Percentiles rank a stretch among this genome's conserved stretches.
phyloP scores from a whole-genome alignment of 2,113 vertebrate species.

The Eurystomus gularis region DNA sequence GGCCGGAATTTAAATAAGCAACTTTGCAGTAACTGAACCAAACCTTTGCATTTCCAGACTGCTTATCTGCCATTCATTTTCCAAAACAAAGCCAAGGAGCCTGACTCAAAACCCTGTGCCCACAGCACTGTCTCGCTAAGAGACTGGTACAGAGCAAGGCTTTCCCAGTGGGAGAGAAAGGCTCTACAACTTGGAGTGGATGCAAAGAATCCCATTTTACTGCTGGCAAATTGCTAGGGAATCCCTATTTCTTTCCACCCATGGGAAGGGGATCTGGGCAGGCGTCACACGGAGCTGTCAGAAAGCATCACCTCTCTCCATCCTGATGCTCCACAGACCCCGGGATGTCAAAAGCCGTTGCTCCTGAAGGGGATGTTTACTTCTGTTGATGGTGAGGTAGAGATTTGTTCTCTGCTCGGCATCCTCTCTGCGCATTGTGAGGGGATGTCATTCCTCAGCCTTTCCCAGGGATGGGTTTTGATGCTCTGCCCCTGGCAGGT shows the following conservation, averaged over 20 bases:
- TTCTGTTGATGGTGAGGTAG: not conserved
- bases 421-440: not conserved
- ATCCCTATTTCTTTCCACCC: slow-evolving; percentile 16
- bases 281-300: not conserved
- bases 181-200: not conserved
- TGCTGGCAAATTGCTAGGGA: not conserved
- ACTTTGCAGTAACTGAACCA: not conserved
- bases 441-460: not conserved
- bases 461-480: not conserved
- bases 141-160: not conserved
- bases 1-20: slow-evolving; percentile 54
- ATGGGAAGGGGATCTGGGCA: not conserved
- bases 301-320: not conserved
- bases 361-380: not conserved
- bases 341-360: not conserved
- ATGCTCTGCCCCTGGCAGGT: slow-evolving; percentile 12
- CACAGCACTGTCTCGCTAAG: not conserved
- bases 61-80: not conserved
- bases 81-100: not conserved
- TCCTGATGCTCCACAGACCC: slow-evolving; percentile 23
- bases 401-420: not conserved
- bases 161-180: not conserved
- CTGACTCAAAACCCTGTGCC: not conserved
- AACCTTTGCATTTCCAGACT: not conserved
- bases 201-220: not conserved